Percentiles rank a stretch among this genome's conserved stretches.
Conservation (phyloP, 2,113 vertebrate species). For the Sinocyclocheilus anophthalmus region DNA sequence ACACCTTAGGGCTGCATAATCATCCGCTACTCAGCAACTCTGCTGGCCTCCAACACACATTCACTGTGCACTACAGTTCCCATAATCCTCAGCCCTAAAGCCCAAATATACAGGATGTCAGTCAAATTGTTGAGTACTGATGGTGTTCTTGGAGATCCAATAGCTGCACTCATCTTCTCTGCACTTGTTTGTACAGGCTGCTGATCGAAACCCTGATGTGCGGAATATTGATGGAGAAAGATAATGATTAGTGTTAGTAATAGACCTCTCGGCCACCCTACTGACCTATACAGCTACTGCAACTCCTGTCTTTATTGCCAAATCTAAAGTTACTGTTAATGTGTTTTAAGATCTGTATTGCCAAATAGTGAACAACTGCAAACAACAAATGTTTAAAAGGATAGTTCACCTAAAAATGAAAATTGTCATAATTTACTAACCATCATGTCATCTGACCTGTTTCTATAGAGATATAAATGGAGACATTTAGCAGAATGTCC, state of each 20-base stretch:
- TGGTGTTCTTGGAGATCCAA: slow-evolving; percentile 29
- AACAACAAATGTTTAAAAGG: not conserved
- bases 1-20: slow-evolving; percentile 54
- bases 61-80: slow-evolving; percentile 51
- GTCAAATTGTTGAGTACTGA: slow-evolving; percentile 22
- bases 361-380: not conserved
- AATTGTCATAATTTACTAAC: too few relatives aligned
- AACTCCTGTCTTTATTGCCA: not conserved
- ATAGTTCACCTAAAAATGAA: not conserved
- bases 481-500: too few relatives aligned
- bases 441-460: too few relatives aligned
- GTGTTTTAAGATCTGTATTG: not conserved
- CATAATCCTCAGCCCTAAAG: slow-evolving; percentile 45
- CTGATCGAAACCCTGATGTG: slow-evolving; percentile 37
- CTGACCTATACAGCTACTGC: slow-evolving; percentile 9
- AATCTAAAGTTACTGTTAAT: not conserved
- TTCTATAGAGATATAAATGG: too few relatives aligned
- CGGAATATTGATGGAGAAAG: slow-evolving; percentile 6
- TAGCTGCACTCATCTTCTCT: slow-evolving; percentile 20
- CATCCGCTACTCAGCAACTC: slow-evolving; percentile 38
- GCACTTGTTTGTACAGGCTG: slow-evolving; percentile 9
- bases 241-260: slow-evolving; percentile 49
- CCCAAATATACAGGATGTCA: slow-evolving; percentile 32
- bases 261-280: slow-evolving; percentile 22
- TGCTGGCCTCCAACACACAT: slow-evolving; percentile 36